phyloP scores from a whole-genome alignment of 2,797 vertebrate species.

The Lepilemur septentrionalis region DNA sequence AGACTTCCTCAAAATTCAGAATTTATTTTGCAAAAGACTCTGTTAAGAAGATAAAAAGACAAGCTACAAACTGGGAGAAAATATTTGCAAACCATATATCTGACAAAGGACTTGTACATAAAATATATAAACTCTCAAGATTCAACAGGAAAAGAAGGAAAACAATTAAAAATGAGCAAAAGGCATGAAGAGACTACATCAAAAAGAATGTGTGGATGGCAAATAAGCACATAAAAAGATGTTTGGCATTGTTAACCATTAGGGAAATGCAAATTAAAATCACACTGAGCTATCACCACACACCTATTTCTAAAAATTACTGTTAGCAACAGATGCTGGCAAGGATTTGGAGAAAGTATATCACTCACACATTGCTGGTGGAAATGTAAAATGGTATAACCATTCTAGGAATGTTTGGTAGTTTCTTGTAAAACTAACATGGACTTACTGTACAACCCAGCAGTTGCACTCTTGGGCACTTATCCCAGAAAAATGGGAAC shows the following conservation, averaged over 20 bases:
- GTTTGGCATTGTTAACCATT: neutral
- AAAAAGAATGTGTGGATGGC: neutral
- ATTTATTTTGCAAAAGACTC: neutral
- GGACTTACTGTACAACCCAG: neutral
- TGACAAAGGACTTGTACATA: neutral
- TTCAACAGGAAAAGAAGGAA: neutral
- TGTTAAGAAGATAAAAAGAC: neutral
- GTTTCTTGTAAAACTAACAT: slow-evolving; percentile 44
- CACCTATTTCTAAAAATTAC: slow-evolving; percentile 1
- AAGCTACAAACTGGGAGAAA: slow-evolving; percentile 20
- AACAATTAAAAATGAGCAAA: neutral
- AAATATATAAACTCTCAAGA: neutral
- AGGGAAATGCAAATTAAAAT: slow-evolving; percentile 49
- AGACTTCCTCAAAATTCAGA: neutral
- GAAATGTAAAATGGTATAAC: slow-evolving; percentile 4
- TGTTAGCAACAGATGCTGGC: neutral
- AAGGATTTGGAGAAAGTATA: slow-evolving; percentile 34
- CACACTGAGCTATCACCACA: neutral
- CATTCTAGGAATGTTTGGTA: slow-evolving; percentile 8
- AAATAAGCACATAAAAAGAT: slow-evolving; percentile 5
- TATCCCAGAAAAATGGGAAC: slow-evolving; percentile 40
- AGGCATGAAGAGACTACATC: neutral
- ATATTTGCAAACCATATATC: neutral
- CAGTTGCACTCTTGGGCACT: neutral
- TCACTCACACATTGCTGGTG: slow-evolving; percentile 2